Evolutionary conservation across 2,797 vertebrate genomes (phyloP).

Genomic region (Myotis pilosus): DNA sequence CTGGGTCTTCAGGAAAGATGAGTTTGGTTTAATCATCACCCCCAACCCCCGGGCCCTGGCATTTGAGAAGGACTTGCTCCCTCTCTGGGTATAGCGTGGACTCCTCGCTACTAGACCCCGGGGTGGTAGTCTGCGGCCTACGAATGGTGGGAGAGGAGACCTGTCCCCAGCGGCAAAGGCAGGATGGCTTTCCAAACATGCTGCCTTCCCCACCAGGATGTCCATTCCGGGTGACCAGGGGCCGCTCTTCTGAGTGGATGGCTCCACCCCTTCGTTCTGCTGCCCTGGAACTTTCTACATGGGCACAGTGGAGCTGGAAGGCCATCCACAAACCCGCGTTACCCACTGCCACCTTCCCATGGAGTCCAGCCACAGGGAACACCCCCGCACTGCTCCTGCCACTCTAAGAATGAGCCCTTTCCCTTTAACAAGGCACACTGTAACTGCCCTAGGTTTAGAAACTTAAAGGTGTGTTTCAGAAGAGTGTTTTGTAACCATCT

Average conservation of each 20-base stretch:
- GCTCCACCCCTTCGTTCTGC: no score
- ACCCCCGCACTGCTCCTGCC: no score
- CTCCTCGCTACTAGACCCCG: not conserved
- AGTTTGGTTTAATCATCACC: no score
- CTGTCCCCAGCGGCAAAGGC: no score
- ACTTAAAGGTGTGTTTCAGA: not conserved
- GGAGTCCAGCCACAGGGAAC: not conserved
- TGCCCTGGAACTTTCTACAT: not conserved
- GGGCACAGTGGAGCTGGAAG: not conserved
- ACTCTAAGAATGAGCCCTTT: not conserved
- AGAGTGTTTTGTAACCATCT: not conserved
- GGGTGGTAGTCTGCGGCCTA: not conserved
- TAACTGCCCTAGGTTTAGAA: not conserved
- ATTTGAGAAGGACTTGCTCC: not conserved
- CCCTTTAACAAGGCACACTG: not conserved
- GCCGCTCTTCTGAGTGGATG: not conserved
- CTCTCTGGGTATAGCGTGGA: fast-evolving
- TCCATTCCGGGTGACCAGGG: not conserved
- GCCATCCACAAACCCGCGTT: no score
- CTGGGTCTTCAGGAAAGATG: not conserved
- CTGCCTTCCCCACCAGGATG: not conserved
- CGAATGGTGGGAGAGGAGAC: not conserved
- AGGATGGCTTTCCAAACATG: not conserved
- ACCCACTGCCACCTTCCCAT: not conserved
- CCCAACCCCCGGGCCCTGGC: not conserved